Conservation (phyloP, 2,888 invertebrate genomes). For the Phlogophora meticulosa region DNA sequence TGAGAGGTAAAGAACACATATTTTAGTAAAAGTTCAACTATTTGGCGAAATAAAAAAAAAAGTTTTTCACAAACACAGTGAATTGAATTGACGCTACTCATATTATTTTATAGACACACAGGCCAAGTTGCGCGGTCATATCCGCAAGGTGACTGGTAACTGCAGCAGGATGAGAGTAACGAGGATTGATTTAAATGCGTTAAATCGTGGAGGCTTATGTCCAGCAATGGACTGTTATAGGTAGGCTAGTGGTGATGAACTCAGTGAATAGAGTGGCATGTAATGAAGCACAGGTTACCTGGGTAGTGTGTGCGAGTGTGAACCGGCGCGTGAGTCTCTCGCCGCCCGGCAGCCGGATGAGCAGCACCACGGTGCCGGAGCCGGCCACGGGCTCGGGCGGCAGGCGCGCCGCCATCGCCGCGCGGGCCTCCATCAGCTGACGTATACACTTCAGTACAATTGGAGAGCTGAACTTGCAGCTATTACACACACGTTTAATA, state of each 20-base stretch:
- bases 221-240: background rate
- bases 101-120: background rate
- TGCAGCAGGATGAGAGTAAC: background rate
- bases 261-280: slow-evolving; percentile 92
- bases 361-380: slow-evolving; percentile 94
- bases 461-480: slow-evolving; percentile 21
- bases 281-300: slow-evolving; percentile 83
- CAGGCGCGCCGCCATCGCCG: slow-evolving; percentile 92
- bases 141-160: background rate
- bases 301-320: slow-evolving; percentile 94
- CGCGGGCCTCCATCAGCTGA: slow-evolving; percentile 93
- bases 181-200: background rate
- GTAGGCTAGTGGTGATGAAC: background rate
- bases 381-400: slow-evolving; percentile 94
- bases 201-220: background rate
- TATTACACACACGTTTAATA: slow-evolving; percentile 4
- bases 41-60: too few relatives aligned
- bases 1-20: too few relatives aligned
- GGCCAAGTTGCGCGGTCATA: too few relatives aligned
- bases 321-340: slow-evolving; percentile 97
- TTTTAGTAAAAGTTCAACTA: too few relatives aligned
- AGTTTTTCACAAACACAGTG: too few relatives aligned
- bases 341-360: slow-evolving; percentile 98
- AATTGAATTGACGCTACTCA: background rate
- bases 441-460: slow-evolving; percentile 46